Evolutionary conservation across 2,797 vertebrate genomes (phyloP).

Genomic region (Orestias chungarensis): DNA sequence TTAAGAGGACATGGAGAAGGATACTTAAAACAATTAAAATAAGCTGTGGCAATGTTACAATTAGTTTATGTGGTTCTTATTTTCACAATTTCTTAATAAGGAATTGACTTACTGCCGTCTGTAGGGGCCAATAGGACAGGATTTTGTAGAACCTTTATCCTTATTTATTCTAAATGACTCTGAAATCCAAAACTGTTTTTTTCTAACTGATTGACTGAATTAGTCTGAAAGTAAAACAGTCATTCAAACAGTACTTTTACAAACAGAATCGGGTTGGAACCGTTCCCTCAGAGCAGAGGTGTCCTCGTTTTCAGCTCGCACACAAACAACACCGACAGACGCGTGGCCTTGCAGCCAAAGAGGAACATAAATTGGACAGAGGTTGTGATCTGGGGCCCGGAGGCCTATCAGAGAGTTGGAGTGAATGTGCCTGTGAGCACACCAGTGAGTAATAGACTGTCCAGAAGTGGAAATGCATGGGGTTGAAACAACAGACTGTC

Average conservation of each 20-base stretch:
- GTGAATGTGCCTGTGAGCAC: slow-evolving; percentile 36
- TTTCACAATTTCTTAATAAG: not conserved
- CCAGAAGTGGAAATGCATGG: slow-evolving; percentile 17
- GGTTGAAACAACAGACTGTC: slow-evolving; percentile 35
- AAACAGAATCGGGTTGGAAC: slow-evolving; percentile 1
- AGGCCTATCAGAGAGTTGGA: slow-evolving; percentile 31
- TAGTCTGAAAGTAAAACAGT: not conserved
- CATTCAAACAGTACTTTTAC: slow-evolving; percentile 17
- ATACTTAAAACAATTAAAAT: not conserved
- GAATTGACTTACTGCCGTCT: not conserved
- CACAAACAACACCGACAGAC: slow-evolving; percentile 57
- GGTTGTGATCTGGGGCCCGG: slow-evolving; percentile 59
- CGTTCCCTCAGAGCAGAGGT: slow-evolving; percentile 11
- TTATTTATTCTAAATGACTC: not conserved
- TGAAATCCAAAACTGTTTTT: not conserved
- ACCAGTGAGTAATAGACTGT: slow-evolving; percentile 45
- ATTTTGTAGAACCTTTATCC: not conserved
- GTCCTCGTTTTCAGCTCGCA: slow-evolving; percentile 37
- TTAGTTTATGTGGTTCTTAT: not conserved
- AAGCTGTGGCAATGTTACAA: too few relatives aligned
- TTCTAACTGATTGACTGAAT: too few relatives aligned
- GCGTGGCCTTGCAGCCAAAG: slow-evolving; percentile 47
- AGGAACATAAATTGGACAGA: slow-evolving; percentile 61
- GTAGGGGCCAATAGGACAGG: not conserved
- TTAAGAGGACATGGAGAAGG: too few relatives aligned